phyloP scores from a whole-genome alignment of 2,888 invertebrate genomes.

The Meganola albula region DNA sequence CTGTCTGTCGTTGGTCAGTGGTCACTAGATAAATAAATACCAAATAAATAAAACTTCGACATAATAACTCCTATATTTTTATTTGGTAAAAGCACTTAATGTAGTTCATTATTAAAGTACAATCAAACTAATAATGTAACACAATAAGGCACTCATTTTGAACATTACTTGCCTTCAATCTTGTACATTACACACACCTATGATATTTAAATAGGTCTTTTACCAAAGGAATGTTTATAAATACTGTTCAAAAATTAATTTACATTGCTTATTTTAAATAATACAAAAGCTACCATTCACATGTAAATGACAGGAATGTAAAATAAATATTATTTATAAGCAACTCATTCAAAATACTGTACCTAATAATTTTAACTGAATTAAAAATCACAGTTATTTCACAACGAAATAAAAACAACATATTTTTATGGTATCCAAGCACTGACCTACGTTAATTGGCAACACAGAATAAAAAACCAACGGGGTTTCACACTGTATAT shows the following conservation, averaged over 20 bases:
- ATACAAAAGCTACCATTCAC: constrained; percentile 29
- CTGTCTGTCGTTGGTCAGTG: too few species aligned
- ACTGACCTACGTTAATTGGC: too few species aligned
- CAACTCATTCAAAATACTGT: constrained; percentile 29
- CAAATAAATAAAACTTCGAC: constrained; percentile 14
- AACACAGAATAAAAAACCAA: too few species aligned
- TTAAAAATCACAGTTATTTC: constrained; percentile 26
- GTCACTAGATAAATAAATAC: background rate
- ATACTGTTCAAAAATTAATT: constrained; percentile 31
- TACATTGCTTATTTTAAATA: constrained; percentile 20
- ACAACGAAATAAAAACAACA: constrained; percentile 18
- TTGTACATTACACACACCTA: constrained; percentile 29
- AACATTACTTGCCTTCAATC: constrained; percentile 39
- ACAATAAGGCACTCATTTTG: constrained; percentile 51
- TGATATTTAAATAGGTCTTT: constrained; percentile 20
- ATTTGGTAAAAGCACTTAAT: constrained; percentile 55
- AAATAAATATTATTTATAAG: constrained; percentile 38
- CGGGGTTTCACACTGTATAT: too few species aligned
- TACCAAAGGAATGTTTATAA: constrained; percentile 31
- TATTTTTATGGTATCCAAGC: too few species aligned
- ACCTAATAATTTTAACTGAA: constrained; percentile 24
- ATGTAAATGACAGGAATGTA: constrained; percentile 47
- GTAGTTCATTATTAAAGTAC: too few species aligned
- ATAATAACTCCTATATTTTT: constrained; percentile 32
- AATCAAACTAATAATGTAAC: constrained; percentile 31